phyloP scores from a whole-genome alignment of 2,113 vertebrate species.

The Raja brachyura region DNA sequence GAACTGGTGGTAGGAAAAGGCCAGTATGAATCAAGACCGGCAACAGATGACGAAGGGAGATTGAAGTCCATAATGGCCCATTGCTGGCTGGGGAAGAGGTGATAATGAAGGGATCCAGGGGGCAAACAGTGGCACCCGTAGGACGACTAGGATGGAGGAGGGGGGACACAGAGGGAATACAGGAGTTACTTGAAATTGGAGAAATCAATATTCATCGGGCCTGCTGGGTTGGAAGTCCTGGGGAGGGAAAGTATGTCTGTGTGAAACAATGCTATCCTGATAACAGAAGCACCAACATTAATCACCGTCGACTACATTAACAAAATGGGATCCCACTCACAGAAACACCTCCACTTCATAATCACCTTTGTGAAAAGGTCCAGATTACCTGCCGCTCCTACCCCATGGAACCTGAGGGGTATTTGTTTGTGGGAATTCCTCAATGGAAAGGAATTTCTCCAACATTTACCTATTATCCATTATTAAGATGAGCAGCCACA shows the following conservation, averaged over 20 bases:
- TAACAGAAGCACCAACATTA: background rate
- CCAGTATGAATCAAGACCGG: too few species aligned
- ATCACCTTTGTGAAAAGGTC: background rate
- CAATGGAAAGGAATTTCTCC: background rate
- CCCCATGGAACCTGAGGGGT: background rate
- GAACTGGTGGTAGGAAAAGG: too few species aligned
- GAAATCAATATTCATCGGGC: too few species aligned
- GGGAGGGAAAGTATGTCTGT: background rate
- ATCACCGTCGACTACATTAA: background rate
- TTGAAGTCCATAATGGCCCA: too few species aligned
- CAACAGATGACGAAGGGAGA: too few species aligned
- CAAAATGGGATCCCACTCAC: background rate
- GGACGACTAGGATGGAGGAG: too few species aligned
- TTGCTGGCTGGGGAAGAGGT: too few species aligned
- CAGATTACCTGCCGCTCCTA: background rate
- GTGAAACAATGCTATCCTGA: background rate
- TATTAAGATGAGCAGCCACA: background rate
- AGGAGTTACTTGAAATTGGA: too few species aligned
- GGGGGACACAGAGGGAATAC: too few species aligned
- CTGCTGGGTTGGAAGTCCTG: too few species aligned
- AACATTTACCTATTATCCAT: background rate
- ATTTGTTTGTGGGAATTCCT: constrained; percentile 16
- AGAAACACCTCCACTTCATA: background rate
- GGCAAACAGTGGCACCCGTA: too few species aligned
- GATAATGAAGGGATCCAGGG: too few species aligned